A percentile compares a stretch with the other conserved stretches of the same genome.
Evolutionary conservation across 1,140 invertebrate species (phyloP).

Genomic region (Pinna nobilis): DNA sequence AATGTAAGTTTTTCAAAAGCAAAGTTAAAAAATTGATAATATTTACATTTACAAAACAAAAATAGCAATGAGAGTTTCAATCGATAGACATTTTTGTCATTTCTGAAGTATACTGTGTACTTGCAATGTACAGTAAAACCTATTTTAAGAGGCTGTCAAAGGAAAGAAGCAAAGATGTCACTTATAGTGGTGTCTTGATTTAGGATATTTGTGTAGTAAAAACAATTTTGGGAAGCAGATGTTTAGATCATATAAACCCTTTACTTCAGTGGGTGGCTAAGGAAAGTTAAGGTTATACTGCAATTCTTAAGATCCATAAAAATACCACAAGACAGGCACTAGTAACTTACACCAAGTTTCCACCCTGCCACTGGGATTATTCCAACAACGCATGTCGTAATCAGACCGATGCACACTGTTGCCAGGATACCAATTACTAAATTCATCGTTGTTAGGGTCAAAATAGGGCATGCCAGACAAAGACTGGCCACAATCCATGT

Average conservation of each 20-base stretch:
- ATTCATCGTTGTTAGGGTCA: constrained; percentile 59
- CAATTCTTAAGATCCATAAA: neutral
- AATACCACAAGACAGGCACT: neutral
- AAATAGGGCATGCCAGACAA: constrained; percentile 55
- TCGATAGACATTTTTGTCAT: too few relatives aligned
- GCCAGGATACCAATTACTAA: constrained; percentile 62
- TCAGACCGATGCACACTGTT: constrained; percentile 53
- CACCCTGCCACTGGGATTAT: constrained; percentile 62
- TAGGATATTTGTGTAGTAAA: neutral
- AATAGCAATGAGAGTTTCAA: too few relatives aligned
- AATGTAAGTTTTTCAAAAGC: too few relatives aligned
- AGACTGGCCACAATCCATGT: constrained; percentile 52
- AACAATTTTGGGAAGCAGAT: neutral
- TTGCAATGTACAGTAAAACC: too few relatives aligned
- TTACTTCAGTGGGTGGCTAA: neutral
- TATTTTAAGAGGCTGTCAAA: too few relatives aligned
- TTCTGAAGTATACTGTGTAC: too few relatives aligned
- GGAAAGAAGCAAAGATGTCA: too few relatives aligned
- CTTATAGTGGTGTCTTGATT: too few relatives aligned
- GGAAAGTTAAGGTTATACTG: neutral
- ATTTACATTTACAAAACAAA: too few relatives aligned
- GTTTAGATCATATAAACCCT: neutral
- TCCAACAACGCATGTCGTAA: constrained; percentile 59
- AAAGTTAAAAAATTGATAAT: too few relatives aligned
- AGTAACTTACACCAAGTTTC: constrained; percentile 61